A percentile compares a stretch with the other conserved stretches of the same genome.
These are phyloP conservation scores for Eumaeus atala DNA, from an alignment of 1,140 invertebrate genomes.

Conservation along the genomic window DNA sequence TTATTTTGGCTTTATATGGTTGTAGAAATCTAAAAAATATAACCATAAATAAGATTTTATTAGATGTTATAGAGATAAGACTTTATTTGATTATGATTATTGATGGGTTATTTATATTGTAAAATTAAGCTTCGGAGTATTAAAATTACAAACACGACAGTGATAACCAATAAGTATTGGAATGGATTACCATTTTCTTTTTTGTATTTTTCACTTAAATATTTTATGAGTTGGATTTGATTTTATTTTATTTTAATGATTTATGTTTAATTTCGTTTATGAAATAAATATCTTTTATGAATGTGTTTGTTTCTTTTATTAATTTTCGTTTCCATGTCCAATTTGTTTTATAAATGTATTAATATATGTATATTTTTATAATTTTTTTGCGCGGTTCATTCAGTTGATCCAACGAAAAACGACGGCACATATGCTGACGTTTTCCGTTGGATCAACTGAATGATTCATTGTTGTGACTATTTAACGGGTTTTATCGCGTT, in stretches of 20 bases:
- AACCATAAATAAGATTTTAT: too few species aligned
- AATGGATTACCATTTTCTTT: slow-evolving; percentile 12
- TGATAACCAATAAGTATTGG: slow-evolving; percentile 11
- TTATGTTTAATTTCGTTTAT: slow-evolving; percentile 45
- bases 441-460: too few species aligned
- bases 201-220: background rate
- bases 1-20: too few species aligned
- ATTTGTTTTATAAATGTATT: slow-evolving; percentile 1
- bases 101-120: slow-evolving; percentile 2
- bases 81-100: background rate
- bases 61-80: too few species aligned
- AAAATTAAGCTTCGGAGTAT: slow-evolving; percentile 16
- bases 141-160: slow-evolving; percentile 12
- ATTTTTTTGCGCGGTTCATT: background rate
- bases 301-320: slow-evolving; percentile 29
- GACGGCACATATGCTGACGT: too few species aligned
- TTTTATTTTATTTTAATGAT: slow-evolving; percentile 34
- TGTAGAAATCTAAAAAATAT: too few species aligned
- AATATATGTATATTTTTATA: slow-evolving; percentile 7
- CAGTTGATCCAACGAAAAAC: too few species aligned
- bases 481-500: too few species aligned
- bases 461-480: too few species aligned
- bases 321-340: slow-evolving; percentile 24
- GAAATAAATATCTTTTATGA: slow-evolving; percentile 44
- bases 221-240: slow-evolving; percentile 14